Evolutionary conservation across 2,797 vertebrate species (phyloP).

Genomic region (Chiroxiphia lanceolata): DNA sequence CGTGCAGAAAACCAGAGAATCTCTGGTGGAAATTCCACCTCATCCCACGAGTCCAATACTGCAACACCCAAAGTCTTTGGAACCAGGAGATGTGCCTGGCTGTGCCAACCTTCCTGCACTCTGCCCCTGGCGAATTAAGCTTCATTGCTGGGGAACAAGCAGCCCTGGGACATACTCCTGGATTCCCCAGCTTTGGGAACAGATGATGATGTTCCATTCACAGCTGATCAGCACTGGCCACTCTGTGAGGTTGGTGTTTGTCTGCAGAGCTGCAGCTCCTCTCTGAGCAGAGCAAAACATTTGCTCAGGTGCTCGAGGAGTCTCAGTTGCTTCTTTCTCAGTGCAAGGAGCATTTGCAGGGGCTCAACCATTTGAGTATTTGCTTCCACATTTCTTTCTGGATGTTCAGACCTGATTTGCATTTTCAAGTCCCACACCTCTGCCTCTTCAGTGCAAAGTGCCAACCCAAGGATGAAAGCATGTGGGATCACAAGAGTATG

Average conservation of each 20-base stretch:
- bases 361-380: background rate
- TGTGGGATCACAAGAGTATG: background rate
- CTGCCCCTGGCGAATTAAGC: background rate
- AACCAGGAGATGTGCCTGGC: background rate
- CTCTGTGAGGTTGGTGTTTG: background rate
- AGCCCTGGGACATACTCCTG: background rate
- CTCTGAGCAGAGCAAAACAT: background rate
- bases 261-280: background rate
- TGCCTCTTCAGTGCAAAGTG: background rate
- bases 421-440: background rate
- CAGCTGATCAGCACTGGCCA: background rate
- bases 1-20: background rate
- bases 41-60: background rate
- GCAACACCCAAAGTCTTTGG: background rate
- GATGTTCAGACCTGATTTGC: background rate
- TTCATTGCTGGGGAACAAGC: background rate
- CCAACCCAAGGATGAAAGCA: background rate
- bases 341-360: background rate
- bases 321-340: background rate
- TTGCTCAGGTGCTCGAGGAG: background rate
- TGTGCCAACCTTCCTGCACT: background rate
- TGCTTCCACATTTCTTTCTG: background rate
- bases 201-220: background rate
- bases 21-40: background rate
- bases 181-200: background rate